These are phyloP conservation scores for Magallana nippona DNA, from an alignment of 2,888 invertebrate genomes.

Conservation along the genomic window DNA sequence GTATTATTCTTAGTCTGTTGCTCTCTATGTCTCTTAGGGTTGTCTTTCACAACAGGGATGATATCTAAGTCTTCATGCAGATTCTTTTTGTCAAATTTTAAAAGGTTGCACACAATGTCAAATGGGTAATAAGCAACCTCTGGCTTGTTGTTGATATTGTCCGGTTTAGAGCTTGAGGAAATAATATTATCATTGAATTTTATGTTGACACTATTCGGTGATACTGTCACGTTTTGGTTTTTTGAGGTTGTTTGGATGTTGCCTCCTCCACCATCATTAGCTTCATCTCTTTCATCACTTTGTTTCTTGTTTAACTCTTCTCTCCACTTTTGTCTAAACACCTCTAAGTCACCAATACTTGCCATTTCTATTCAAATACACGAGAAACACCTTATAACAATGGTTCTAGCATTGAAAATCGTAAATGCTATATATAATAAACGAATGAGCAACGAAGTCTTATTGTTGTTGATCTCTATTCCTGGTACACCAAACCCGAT, in stretches of 20 bases:
- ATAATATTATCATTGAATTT: neutral
- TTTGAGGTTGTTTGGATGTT: neutral
- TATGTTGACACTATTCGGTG: neutral
- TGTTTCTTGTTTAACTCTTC: constrained; percentile 53
- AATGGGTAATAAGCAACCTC: constrained; percentile 62
- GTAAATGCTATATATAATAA: neutral
- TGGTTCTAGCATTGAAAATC: neutral
- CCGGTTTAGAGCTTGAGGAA: neutral
- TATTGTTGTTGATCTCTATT: too few species aligned
- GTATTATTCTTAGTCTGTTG: constrained; percentile 30
- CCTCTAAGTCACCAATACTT: constrained; percentile 54
- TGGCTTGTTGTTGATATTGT: neutral
- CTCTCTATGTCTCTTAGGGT: constrained; percentile 44
- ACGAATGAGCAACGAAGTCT: neutral
- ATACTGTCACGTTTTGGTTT: neutral
- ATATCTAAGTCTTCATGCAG: neutral
- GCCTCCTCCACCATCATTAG: neutral
- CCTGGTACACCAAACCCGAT: too few species aligned
- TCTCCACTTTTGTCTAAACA: constrained; percentile 66
- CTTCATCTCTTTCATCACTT: neutral
- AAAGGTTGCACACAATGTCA: constrained; percentile 60
- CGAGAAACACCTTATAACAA: neutral
- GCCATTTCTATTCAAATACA: constrained; percentile 40
- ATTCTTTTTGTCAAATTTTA: constrained; percentile 50
- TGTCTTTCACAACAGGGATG: neutral